Percentiles rank a stretch among this genome's conserved stretches.
Evolutionary conservation across 2,888 invertebrate genomes (phyloP).

Genomic region (Tolmerus cingulatus): DNA sequence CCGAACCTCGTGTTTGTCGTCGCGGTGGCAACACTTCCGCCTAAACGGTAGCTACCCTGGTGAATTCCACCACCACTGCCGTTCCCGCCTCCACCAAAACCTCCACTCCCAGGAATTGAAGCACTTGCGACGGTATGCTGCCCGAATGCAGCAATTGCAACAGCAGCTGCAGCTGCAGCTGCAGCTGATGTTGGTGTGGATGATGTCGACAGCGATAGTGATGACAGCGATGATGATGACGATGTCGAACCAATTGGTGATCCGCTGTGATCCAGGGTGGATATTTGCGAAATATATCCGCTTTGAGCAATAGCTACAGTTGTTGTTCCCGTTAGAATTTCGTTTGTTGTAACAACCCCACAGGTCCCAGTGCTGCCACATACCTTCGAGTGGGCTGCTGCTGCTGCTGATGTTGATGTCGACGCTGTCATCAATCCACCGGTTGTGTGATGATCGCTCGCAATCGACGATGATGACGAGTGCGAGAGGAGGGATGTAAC

Average conservation of each 20-base stretch:
- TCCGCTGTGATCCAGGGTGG: background rate
- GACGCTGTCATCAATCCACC: too few species aligned
- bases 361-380: background rate
- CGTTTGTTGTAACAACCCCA: background rate
- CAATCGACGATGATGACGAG: slow-evolving; percentile 20
- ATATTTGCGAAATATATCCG: background rate
- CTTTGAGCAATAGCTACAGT: background rate
- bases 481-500: background rate
- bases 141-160: slow-evolving; percentile 44
- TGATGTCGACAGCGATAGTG: slow-evolving; percentile 24
- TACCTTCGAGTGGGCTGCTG: background rate
- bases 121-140: background rate
- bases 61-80: background rate
- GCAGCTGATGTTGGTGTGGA: background rate
- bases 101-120: background rate
- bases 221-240: slow-evolving; percentile 4
- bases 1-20: too few species aligned
- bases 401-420: too few species aligned
- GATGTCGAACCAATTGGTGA: background rate
- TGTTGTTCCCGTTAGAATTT: background rate
- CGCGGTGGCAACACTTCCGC: background rate
- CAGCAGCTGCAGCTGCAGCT: slow-evolving; percentile 42
- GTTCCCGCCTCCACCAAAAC: background rate
- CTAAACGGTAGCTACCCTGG: background rate
- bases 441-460: background rate